A percentile compares a stretch with the other conserved stretches of the same genome.
phyloP scores from a whole-genome alignment of 2,797 vertebrate species.

The Phoeniculus purpureus region DNA sequence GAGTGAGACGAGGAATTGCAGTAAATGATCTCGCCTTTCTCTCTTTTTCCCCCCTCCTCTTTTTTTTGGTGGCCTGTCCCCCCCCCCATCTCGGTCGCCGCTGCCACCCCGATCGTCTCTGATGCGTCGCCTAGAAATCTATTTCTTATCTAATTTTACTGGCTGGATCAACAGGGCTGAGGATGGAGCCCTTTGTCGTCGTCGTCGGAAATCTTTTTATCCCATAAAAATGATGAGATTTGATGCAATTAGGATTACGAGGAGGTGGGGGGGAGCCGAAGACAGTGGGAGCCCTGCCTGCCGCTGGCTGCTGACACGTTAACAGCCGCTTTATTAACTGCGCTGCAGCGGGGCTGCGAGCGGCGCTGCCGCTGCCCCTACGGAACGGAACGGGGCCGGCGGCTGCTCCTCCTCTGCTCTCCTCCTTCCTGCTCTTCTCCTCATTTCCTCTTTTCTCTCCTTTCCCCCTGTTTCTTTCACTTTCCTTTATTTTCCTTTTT shows the following conservation, averaged over 20 bases:
- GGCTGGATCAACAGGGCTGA: conserved; percentile 60
- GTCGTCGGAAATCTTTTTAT: conserved; percentile 74
- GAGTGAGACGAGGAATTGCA: conserved; percentile 27
- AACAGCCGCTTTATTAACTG: conserved; percentile 66
- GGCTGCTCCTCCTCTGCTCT: too few relatives aligned
- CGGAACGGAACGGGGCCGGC: too few relatives aligned
- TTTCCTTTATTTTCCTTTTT: too few relatives aligned
- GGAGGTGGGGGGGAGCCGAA: conserved; percentile 22
- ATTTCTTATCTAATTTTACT: conserved; percentile 63
- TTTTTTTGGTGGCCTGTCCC: too few relatives aligned
- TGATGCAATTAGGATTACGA: conserved; percentile 74
- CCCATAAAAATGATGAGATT: conserved; percentile 75
- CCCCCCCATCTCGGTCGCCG: too few relatives aligned
- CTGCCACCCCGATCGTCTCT: background rate
- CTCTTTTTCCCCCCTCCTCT: background rate
- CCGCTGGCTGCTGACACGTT: conserved; percentile 59
- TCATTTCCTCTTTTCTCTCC: too few relatives aligned
- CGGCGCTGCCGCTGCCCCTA: background rate
- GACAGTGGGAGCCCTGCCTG: background rate
- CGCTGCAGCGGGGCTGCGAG: conserved; percentile 27
- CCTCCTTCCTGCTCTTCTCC: too few relatives aligned
- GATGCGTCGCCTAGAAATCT: conserved; percentile 56
- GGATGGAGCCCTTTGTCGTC: conserved; percentile 66
- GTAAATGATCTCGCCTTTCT: conserved; percentile 43
- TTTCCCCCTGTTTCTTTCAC: too few relatives aligned